These are phyloP conservation scores for Acanthaster planci DNA, from an alignment of 35 echinoderm and acorn worm genomes.

Conservation along the genomic window DNA sequence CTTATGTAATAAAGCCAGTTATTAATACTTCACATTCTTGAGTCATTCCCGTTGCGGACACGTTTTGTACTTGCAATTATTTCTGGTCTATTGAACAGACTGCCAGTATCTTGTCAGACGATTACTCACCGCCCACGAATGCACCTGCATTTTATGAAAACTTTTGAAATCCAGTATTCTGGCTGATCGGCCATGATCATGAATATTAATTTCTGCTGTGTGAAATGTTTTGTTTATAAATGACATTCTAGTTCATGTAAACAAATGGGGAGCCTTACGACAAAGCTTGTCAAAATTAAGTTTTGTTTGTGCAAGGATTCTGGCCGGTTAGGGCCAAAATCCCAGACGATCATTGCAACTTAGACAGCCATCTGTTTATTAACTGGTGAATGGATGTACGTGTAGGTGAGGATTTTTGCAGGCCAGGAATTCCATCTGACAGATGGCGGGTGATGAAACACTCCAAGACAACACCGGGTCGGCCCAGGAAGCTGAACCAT, in stretches of 20 bases:
- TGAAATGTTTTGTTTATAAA: slow-evolving; percentile 4
- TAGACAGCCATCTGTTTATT: slow-evolving; percentile 2
- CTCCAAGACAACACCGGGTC: background rate
- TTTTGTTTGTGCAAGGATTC: slow-evolving; percentile 1
- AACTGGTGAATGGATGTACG: background rate
- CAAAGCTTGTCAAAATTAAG: slow-evolving; percentile 12
- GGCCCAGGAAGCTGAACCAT: no score
- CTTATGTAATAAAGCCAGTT: no score
- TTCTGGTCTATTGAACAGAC: background rate
- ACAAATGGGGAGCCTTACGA: background rate
- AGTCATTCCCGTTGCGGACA: no score
- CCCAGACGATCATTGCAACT: background rate
- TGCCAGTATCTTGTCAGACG: background rate
- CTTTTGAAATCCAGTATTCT: background rate
- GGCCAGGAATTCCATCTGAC: background rate
- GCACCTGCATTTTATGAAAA: background rate
- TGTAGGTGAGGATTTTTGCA: background rate
- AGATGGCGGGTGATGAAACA: slow-evolving; percentile 19
- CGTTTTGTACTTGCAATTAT: background rate
- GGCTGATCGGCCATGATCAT: background rate
- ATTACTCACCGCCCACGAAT: background rate
- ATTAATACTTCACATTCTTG: no score
- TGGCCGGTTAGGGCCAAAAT: background rate
- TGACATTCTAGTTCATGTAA: background rate
- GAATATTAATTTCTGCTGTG: slow-evolving; percentile 13